Percentiles rank a stretch among this genome's conserved stretches.
These are phyloP conservation scores for Lepas anatifera DNA, from an alignment of 2,888 invertebrate genomes.

Conservation along the genomic window DNA sequence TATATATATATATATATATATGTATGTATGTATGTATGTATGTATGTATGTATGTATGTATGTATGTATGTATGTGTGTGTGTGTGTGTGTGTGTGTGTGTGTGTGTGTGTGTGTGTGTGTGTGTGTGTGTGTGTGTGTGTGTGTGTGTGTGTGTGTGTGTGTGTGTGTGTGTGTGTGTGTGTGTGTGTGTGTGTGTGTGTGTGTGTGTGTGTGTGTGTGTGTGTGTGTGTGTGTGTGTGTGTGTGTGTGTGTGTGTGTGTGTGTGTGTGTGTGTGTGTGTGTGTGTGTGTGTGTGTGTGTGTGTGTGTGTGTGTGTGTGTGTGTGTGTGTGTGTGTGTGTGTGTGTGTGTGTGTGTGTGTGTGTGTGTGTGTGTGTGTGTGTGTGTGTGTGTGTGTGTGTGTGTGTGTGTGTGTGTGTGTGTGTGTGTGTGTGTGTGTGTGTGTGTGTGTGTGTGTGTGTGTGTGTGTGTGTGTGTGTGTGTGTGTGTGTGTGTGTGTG, in stretches of 20 bases:
- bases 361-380: constrained; percentile 14
- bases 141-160: not conserved
- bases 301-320: not conserved
- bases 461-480: constrained; percentile 15
- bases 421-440: constrained; percentile 13
- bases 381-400: constrained; percentile 15
- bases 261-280: not conserved
- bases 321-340: constrained; percentile 8
- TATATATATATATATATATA: not conserved
- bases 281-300: not conserved
- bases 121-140: not conserved
- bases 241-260: not conserved
- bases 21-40: not conserved
- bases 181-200: not conserved
- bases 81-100: not conserved
- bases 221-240: not conserved
- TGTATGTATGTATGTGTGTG: not conserved
- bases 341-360: constrained; percentile 11
- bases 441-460: not conserved
- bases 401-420: constrained; percentile 14
- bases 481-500: not conserved
- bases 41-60: not conserved
- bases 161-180: not conserved
- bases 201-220: not conserved
- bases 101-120: not conserved